Base-by-base conservation (phyloP, 2,888 invertebrate genomes). In the Spialia ferax region DNA sequence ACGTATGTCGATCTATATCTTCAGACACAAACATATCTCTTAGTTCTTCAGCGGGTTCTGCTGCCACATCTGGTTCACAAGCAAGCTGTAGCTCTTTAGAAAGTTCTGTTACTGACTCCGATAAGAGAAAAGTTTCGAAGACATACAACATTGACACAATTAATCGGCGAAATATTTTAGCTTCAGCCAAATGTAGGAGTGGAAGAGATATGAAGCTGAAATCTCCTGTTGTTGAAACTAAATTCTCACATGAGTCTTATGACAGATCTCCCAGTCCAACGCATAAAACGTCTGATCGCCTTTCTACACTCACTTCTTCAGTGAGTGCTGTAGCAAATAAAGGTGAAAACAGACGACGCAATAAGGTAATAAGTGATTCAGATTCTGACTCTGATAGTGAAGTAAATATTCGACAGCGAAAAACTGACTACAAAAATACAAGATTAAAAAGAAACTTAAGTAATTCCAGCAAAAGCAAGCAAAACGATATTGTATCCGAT, bases 151-250 rank as follows among this genome's bases (percentile, higher is more conserved):
- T 97, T 50, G 97, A 97, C 85, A 97, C 97, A 1, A 96, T 97
- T 72, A 98, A 97, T 84, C 95, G 98, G 63, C 97, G 97, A 86
- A 98, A 97, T 83, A 97, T 98, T 74, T 91, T 98, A 62, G 97
- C 97, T 22, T 97, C 97, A 57, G 97, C 98, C 0, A 96, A 97
- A 87, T 97, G 97, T 82, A 95, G 97, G 78, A 97, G 97, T 83
- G 98, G 97, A 7, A 95, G 96, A 75, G 97, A 97, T 84, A 93
- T 95, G 66, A 96, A 96, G 77, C 94, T 95, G 15, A 96, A 96
- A 59, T 96, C 96, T 52, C 95, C 96, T 55, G 94, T 96, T 73
- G 95, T 97, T 78, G 96, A 96, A 88, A 94, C 97, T 72, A 96
- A 96, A 81, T 95, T 96, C 85, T 93, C 95, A 70, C 96, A 96